Evolutionary conservation across 2,888 invertebrate genomes (phyloP).

Genomic region (Unio pictorum): DNA sequence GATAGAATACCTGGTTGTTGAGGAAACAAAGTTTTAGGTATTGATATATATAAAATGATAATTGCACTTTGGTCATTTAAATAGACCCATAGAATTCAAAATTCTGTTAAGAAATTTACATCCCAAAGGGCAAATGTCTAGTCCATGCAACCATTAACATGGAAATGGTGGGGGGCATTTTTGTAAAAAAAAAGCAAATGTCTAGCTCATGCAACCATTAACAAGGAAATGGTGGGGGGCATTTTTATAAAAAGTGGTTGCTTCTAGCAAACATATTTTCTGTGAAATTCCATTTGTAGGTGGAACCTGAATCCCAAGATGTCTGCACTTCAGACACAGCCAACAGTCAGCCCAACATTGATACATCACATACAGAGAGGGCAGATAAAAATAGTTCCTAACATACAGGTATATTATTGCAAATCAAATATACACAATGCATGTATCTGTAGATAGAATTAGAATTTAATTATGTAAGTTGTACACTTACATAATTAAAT

Average conservation of each 20-base stretch:
- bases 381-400: constrained; percentile 58
- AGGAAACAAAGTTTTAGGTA: too few relatives aligned
- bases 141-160: too few relatives aligned
- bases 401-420: constrained; percentile 55
- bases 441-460: background rate
- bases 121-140: too few relatives aligned
- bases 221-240: too few relatives aligned
- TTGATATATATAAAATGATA: too few relatives aligned
- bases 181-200: background rate
- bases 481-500: background rate
- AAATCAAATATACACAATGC: too few relatives aligned
- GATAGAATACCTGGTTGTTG: too few relatives aligned
- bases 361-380: constrained; percentile 67
- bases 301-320: constrained; percentile 68
- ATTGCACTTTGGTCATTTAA: too few relatives aligned
- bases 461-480: background rate
- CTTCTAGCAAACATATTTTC: background rate
- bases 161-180: background rate
- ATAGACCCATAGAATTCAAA: too few relatives aligned
- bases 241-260: background rate
- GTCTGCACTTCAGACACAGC: constrained; percentile 64
- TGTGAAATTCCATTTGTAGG: constrained; percentile 31
- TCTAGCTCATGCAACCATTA: too few relatives aligned
- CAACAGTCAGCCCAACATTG: constrained; percentile 66
- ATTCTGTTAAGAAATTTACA: too few relatives aligned